phyloP scores from a whole-genome alignment of 2,113 vertebrate genomes.

The Narcine bancroftii region DNA sequence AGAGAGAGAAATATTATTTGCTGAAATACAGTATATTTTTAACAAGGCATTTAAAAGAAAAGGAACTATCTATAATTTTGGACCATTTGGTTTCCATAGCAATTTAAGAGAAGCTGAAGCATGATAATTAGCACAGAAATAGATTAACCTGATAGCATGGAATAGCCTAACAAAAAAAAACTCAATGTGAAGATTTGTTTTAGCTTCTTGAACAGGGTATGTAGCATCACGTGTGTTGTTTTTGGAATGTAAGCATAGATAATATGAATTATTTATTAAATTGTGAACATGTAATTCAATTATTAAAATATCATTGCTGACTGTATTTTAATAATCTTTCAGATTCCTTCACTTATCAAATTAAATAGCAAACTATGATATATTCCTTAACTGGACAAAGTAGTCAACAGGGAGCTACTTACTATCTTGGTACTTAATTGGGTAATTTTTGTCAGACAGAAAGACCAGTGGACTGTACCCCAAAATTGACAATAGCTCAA shows the following conservation, averaged over 20 bases:
- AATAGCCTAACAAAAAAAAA: background rate
- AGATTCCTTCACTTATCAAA: background rate
- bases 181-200: background rate
- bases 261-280: slow-evolving; percentile 1
- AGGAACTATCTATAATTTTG: background rate
- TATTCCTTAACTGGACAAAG: background rate
- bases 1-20: background rate
- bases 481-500: background rate
- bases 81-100: slow-evolving; percentile 26
- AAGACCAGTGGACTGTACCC: background rate
- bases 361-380: background rate
- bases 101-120: slow-evolving; percentile 9
- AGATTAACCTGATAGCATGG: background rate
- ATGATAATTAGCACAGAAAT: background rate
- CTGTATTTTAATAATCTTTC: background rate
- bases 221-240: background rate
- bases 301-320: too few relatives aligned
- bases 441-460: background rate
- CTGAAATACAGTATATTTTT: background rate
- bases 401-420: background rate
- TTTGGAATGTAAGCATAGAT: background rate
- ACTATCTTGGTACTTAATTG: background rate
- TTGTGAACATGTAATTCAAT: too few relatives aligned
- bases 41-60: background rate
- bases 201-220: background rate